Evolutionary conservation across 2,797 vertebrate genomes (phyloP), one percentile per base, ranked within the genome.

Genomic region (Mus minutoides): DNA sequence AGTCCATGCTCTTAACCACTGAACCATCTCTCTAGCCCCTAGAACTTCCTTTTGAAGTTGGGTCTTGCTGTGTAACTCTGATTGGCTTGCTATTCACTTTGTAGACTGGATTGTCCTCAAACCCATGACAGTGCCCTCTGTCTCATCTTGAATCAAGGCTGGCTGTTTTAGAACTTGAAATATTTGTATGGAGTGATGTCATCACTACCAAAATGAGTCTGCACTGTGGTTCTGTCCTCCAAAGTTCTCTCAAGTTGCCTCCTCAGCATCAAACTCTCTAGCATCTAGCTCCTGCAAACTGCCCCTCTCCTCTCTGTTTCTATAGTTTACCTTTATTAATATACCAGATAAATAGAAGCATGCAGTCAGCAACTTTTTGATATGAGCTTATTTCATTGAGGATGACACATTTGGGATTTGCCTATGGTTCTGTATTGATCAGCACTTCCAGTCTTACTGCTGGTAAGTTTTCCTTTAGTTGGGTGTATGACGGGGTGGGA

Each of bases 331-430:
- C 3, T 52, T 93, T 58, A 67, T 49, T 24, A 92, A 56, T 76
- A 71, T 86, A 6, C 52, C 22, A 69, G 43, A 76, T 69, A 80
- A 76, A 76, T 92, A n/a, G 19, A 94, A 86, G 52, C 52, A 76
- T 73, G 82, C 9, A 37, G 29, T 90, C 69, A 43, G 24, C 67
- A 95, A 64, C 34, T 21, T 83, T 95, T 89, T 77, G 60, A 90
- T 12, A 67, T 19, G 88, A 34, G 19, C 34, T 91, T 60, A 67
- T 82, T 92, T 90, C 31, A 82, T 11, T 90, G 37, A 83, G 86
- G 14, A 92, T 60, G 85, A 91, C 22, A 80, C 21, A 31, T 46
- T 80, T 54, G 40, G 84, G 88, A 85, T 80, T 80, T 52, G 46
- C 52, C 46, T 90, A 4, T 71, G 21, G 24, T 84, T 95, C 79